A percentile compares a stretch with the other conserved stretches of the same genome.
Conservation (phyloP, 2,797 vertebrate species). For the Myotis findleyi region DNA sequence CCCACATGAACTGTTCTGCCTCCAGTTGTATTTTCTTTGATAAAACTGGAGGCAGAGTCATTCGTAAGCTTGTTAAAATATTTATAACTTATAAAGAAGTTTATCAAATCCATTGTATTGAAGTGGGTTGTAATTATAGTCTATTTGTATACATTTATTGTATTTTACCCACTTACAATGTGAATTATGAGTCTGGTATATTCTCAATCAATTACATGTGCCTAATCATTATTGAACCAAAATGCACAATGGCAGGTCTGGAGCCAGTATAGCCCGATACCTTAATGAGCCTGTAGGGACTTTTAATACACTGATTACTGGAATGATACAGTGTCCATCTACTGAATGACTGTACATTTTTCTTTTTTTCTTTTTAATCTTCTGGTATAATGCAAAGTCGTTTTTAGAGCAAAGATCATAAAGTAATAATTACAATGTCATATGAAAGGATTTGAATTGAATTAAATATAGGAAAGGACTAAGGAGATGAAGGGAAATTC, state of each 20-base stretch:
- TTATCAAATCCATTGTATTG: constrained; percentile 65
- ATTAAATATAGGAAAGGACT: not conserved
- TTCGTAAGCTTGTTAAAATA: constrained; percentile 57
- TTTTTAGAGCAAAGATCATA: constrained; percentile 6
- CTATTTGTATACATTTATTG: constrained; percentile 58
- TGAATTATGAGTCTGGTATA: constrained; percentile 49
- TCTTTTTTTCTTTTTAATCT: not conserved
- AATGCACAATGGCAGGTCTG: constrained; percentile 61
- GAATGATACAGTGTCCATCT: not conserved
- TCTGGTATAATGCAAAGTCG: not conserved
- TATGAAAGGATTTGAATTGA: not conserved
- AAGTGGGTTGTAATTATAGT: constrained; percentile 62
- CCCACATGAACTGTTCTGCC: not conserved
- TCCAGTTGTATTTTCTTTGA: not conserved
- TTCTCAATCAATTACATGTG: constrained; percentile 37
- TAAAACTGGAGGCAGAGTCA: not conserved
- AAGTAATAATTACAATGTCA: not conserved
- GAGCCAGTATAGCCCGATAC: constrained; percentile 33
- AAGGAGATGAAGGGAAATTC: not conserved
- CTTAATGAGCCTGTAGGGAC: constrained; percentile 52
- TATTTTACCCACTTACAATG: constrained; percentile 61
- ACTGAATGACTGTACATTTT: not conserved
- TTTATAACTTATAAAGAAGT: constrained; percentile 59
- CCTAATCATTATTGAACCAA: constrained; percentile 67
- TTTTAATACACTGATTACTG: constrained; percentile 58